Conservation (phyloP, 53 echinoderm and acorn worm species). For the Echinarachnius parma region DNA sequence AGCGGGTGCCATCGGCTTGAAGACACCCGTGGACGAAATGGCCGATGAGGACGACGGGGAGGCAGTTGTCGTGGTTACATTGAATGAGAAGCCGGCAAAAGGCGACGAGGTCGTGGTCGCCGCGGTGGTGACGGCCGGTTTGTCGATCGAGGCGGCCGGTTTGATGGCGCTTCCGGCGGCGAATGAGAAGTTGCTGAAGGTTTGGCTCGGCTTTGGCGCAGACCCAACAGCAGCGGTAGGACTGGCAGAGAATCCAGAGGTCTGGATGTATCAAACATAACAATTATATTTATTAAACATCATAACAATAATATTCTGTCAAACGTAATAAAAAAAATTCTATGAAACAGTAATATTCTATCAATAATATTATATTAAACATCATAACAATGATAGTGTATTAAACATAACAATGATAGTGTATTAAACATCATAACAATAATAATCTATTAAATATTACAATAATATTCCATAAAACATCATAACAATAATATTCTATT, state of each 20-base stretch:
- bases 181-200: conserved; percentile 29
- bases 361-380: too few relatives aligned
- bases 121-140: conserved; percentile 12
- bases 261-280: too few relatives aligned
- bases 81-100: conserved; percentile 61
- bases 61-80: neutral
- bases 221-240: conserved; percentile 5
- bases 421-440: too few relatives aligned
- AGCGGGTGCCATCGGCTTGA: conserved; percentile 15
- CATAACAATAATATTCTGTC: too few relatives aligned
- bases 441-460: too few relatives aligned
- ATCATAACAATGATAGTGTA: too few relatives aligned
- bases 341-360: too few relatives aligned
- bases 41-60: neutral
- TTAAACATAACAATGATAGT: too few relatives aligned
- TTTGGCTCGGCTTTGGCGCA: conserved; percentile 19
- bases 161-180: conserved; percentile 22
- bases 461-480: too few relatives aligned
- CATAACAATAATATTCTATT: too few relatives aligned
- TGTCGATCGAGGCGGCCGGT: conserved; percentile 30
- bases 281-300: too few relatives aligned
- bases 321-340: too few relatives aligned
- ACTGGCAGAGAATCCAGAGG: neutral
- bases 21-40: conserved; percentile 16
- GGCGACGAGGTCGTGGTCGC: conserved; percentile 43